Evolutionary conservation across 2,888 invertebrate species (phyloP).

Genomic region (Bombylius discolor): DNA sequence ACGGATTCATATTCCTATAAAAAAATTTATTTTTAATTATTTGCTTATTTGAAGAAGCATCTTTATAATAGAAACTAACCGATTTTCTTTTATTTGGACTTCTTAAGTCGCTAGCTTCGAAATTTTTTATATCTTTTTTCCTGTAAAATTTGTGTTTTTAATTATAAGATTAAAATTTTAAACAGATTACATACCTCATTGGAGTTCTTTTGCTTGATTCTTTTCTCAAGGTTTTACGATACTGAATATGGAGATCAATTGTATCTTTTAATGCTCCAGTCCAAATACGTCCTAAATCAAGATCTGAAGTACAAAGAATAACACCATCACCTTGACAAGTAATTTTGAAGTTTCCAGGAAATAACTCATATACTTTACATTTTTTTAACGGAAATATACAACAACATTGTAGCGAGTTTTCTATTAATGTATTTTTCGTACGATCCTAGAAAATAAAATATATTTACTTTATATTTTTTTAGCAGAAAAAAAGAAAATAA

Average conservation of each 20-base stretch:
- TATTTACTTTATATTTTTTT: too few species aligned
- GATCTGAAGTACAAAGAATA: conserved; percentile 43
- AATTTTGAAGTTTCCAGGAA: conserved; percentile 46
- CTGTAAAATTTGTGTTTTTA: conserved; percentile 24
- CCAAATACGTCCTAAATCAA: conserved; percentile 44
- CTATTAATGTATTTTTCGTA: conserved; percentile 38
- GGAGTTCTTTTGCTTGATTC: conserved; percentile 50
- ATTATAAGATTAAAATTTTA: background rate
- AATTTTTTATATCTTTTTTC: conserved; percentile 42
- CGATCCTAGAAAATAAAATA: too few species aligned
- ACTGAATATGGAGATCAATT: conserved; percentile 43
- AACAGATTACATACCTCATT: too few species aligned
- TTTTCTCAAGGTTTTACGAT: conserved; percentile 47
- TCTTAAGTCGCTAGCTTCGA: conserved; percentile 40
- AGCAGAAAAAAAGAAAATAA: too few species aligned
- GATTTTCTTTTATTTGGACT: conserved; percentile 40
- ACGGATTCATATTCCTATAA: conserved; percentile 31
- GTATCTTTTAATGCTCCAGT: conserved; percentile 42
- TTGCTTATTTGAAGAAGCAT: too few species aligned
- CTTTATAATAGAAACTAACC: too few species aligned
- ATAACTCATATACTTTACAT: conserved; percentile 48
- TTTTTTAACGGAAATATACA: conserved; percentile 58
- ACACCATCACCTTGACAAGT: conserved; percentile 45
- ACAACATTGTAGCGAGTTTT: conserved; percentile 49
- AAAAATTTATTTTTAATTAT: too few species aligned